These are phyloP conservation scores for Ips typographus DNA, from an alignment of 1,140 invertebrate genomes.

Conservation along the genomic window DNA sequence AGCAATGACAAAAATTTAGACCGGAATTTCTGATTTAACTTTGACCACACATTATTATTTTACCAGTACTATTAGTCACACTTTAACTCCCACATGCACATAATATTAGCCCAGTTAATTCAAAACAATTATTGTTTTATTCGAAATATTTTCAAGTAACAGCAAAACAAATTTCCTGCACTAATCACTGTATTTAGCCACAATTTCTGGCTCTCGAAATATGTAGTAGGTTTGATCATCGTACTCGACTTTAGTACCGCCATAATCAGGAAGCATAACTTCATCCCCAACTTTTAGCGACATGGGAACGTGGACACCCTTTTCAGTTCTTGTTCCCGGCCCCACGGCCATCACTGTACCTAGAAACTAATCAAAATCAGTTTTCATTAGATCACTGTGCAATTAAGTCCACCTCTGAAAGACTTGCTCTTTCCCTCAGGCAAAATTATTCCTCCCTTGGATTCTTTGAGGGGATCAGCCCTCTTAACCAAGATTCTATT, in stretches of 20 bases:
- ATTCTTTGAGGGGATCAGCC: slow-evolving; percentile 28
- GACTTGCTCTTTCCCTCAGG: slow-evolving; percentile 34
- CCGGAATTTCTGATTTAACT: not conserved
- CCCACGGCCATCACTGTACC: slow-evolving; percentile 42
- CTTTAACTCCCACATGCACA: too few relatives aligned
- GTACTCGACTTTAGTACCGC: slow-evolving; percentile 38
- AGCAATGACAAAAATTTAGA: slow-evolving; percentile 10
- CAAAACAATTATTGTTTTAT: too few relatives aligned
- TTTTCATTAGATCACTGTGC: not conserved
- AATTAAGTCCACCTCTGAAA: not conserved
- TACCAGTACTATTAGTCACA: too few relatives aligned
- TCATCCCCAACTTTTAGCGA: slow-evolving; percentile 38
- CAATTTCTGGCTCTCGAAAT: slow-evolving; percentile 41
- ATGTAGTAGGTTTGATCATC: slow-evolving; percentile 39
- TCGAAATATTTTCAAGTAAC: too few relatives aligned
- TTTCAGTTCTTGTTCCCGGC: slow-evolving; percentile 37
- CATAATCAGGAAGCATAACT: slow-evolving; percentile 44
- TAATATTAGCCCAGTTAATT: too few relatives aligned
- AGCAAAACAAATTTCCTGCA: not conserved
- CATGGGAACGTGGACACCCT: slow-evolving; percentile 37
- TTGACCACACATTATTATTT: not conserved
- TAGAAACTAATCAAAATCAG: slow-evolving; percentile 4
- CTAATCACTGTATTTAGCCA: slow-evolving; percentile 38
- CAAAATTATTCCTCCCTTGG: slow-evolving; percentile 41
- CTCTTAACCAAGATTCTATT: slow-evolving; percentile 36